Conservation (phyloP, 2,888 invertebrate species). For the Coecobrya sp. region DNA sequence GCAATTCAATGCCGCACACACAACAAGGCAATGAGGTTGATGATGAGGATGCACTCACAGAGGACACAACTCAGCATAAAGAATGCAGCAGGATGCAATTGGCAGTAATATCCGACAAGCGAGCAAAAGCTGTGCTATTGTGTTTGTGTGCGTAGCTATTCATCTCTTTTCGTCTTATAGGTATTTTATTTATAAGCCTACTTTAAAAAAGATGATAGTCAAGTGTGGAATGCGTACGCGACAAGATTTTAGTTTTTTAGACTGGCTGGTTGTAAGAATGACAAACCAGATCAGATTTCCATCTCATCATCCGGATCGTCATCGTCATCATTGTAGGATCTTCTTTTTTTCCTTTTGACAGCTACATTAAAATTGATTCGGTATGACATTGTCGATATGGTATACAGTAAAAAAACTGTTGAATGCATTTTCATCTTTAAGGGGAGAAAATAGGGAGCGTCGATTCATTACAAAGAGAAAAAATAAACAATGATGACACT, state of each 20-base stretch:
- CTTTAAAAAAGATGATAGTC: slow-evolving; percentile 44
- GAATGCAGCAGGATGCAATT: slow-evolving; percentile 60
- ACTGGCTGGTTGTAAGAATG: slow-evolving; percentile 5
- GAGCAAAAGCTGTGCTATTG: slow-evolving; percentile 8
- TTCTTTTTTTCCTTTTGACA: slow-evolving; percentile 57
- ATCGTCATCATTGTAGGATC: not conserved
- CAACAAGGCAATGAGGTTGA: not conserved
- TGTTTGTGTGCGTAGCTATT: not conserved
- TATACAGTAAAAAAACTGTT: slow-evolving; percentile 33
- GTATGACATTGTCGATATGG: slow-evolving; percentile 44
- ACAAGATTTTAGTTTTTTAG: slow-evolving; percentile 45
- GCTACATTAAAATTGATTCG: slow-evolving; percentile 66
- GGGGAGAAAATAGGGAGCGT: slow-evolving; percentile 24
- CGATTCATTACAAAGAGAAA: slow-evolving; percentile 29
- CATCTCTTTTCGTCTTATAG: not conserved
- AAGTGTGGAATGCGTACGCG: slow-evolving; percentile 55
- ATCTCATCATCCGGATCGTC: slow-evolving; percentile 28
- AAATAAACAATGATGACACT: slow-evolving; percentile 17
- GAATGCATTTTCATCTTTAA: slow-evolving; percentile 36
- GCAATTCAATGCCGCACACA: slow-evolving; percentile 26
- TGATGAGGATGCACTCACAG: slow-evolving; percentile 51
- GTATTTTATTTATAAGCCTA: not conserved
- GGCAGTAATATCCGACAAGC: slow-evolving; percentile 50
- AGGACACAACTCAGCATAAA: slow-evolving; percentile 51
- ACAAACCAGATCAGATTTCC: slow-evolving; percentile 63